Evolutionary conservation across 2,888 invertebrate species (phyloP).

Genomic region (Physocephala rufipes): DNA sequence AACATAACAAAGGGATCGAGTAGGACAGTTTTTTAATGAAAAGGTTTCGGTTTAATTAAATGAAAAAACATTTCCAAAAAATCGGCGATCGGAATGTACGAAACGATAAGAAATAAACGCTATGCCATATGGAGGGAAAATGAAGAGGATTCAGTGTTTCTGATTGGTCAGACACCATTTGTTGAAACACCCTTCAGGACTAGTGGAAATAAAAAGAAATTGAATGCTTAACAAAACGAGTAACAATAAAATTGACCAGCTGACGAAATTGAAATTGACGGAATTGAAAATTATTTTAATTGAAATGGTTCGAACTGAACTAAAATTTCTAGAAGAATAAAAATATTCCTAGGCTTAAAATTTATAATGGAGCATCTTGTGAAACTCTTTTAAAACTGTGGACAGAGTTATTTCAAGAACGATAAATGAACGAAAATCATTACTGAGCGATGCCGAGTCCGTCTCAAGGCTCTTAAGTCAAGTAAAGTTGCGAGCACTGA

Average conservation of each 20-base stretch:
- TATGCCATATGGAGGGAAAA: constrained; percentile 26
- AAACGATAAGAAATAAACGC: constrained; percentile 17
- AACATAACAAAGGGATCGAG: constrained; percentile 13
- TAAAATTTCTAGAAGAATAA: too few relatives aligned
- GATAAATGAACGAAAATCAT: constrained; percentile 16
- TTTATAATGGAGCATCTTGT: too few relatives aligned
- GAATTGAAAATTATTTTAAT: too few relatives aligned
- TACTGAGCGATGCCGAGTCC: neutral
- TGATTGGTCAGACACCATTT: neutral
- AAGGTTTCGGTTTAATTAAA: constrained; percentile 34
- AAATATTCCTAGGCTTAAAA: too few relatives aligned
- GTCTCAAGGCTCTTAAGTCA: too few relatives aligned
- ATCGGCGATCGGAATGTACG: neutral
- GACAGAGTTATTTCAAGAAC: too few relatives aligned
- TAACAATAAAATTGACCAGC: too few relatives aligned
- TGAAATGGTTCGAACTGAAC: too few relatives aligned
- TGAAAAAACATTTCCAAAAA: neutral
- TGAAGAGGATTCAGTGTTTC: neutral
- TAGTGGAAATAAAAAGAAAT: constrained; percentile 5
- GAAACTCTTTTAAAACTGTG: too few relatives aligned
- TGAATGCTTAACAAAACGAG: too few relatives aligned
- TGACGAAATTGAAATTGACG: too few relatives aligned
- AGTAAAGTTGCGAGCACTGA: neutral
- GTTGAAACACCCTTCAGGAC: neutral
- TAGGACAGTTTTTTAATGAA: constrained; percentile 29